These are phyloP conservation scores for Paramormyrops hopkinsi DNA, from an alignment of 2,797 vertebrate species.

Conservation along the genomic window DNA sequence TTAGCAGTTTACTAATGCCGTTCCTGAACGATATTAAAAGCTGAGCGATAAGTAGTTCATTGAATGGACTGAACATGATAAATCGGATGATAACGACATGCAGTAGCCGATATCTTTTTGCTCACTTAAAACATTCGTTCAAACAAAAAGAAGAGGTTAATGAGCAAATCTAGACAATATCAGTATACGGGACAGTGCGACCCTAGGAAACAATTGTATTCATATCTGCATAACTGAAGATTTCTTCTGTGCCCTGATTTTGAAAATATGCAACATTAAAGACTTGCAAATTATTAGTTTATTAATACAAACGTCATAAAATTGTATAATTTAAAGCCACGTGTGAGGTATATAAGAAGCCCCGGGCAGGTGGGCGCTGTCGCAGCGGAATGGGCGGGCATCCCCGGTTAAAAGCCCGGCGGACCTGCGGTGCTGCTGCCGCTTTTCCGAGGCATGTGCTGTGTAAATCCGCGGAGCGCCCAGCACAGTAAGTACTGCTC, in stretches of 20 bases:
- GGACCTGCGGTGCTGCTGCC: neutral
- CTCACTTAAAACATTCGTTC: neutral
- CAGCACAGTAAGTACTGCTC: neutral
- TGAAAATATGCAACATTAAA: neutral
- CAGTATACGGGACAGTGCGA: neutral
- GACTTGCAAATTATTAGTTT: neutral
- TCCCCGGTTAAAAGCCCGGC: neutral
- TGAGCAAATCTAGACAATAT: neutral
- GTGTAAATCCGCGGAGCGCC: neutral
- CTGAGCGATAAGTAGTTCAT: neutral
- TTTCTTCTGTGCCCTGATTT: neutral
- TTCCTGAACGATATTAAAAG: neutral
- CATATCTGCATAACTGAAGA: neutral
- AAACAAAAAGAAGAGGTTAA: neutral
- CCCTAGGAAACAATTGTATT: neutral
- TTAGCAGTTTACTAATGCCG: neutral
- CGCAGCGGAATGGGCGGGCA: neutral
- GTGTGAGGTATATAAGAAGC: neutral
- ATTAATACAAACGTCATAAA: neutral
- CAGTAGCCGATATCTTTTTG: neutral
- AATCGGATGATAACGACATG: neutral
- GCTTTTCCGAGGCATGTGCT: neutral
- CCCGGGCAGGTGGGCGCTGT: neutral
- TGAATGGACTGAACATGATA: neutral
- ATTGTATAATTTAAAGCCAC: neutral